Conservation (phyloP, 2,797 vertebrate genomes). For the Psittacula echo region DNA sequence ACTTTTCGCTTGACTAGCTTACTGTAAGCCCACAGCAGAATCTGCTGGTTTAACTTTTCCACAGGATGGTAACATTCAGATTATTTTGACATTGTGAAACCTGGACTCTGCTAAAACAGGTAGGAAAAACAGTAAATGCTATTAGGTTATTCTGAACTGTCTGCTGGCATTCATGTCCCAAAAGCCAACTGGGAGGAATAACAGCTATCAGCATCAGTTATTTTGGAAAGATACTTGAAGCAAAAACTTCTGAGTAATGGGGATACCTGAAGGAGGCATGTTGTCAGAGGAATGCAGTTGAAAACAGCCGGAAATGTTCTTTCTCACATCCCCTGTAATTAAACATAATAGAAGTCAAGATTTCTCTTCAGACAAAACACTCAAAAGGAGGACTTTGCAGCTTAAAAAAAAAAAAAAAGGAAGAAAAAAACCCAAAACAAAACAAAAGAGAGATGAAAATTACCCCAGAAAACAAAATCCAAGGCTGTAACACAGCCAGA, state of each 20-base stretch:
- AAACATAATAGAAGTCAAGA: neutral
- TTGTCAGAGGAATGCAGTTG: neutral
- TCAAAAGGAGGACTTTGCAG: neutral
- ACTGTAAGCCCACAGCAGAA: neutral
- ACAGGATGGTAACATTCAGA: neutral
- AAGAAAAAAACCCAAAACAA: neutral
- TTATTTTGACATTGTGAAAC: neutral
- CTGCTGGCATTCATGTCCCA: neutral
- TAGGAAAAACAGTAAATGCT: constrained; percentile 1
- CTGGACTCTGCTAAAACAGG: neutral
- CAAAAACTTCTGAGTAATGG: neutral
- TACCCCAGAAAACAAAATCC: neutral
- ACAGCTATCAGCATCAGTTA: neutral
- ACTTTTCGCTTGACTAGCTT: neutral
- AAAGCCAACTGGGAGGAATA: neutral
- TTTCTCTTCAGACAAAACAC: neutral
- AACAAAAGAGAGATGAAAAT: neutral
- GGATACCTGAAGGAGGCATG: neutral
- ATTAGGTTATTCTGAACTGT: neutral
- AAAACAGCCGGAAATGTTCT: neutral
- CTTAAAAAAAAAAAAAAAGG: neutral
- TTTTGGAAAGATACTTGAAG: neutral
- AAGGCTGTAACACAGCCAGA: constrained; percentile 4
- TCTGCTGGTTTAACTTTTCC: neutral
- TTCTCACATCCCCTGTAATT: neutral